Evolutionary conservation across 2,113 vertebrate genomes (phyloP), one percentile per base, ranked within the genome.

Genomic region (Rutilus rutilus): DNA sequence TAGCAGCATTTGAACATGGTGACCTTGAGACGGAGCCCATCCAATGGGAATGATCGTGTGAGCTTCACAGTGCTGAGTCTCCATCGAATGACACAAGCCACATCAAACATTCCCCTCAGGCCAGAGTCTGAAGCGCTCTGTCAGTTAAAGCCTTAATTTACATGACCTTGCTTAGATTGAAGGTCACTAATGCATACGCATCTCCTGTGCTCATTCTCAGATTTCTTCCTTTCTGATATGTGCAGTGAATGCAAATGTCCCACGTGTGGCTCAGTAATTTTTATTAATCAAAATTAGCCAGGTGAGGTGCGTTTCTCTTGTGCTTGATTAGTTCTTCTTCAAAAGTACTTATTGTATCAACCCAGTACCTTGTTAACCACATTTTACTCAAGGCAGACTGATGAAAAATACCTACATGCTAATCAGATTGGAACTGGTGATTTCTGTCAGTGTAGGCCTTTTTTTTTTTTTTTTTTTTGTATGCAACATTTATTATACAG

Each of bases 211-310:
- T 86, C 47, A n/a, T 52, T 47, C 45, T 89, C 39, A 52, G 47
- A 14, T 77, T 67, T 67, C 42, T 23, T 75, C 25, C 57, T 27
- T 42, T 84, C 50, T 85, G 23, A 81, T 83, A 69, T 86, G 47
- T 64, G 64, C 83, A 33, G 23, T 78, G 47, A 87, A 90, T 85
- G 87, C 84, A 86, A 88, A 87, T 89, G 84, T 39, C 27, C 69
- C 82, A 78, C 82, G 65, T 45, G 84, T 86, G 47, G 80, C 59
- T 62, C 83, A 77, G 80, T 86, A 88, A 83, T 89, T 82, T 86
- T 60, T 80, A 91, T 89, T 87, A 89, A 88, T 89, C 84, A 91
- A 81, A 88, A 85, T 87, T 89, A 87, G 84, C 47, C 77, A 54
- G 78, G 52, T 83, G 62, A 80, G 62, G n/a, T 52, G 39, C 62